Evolutionary conservation across 2,888 invertebrate genomes (phyloP).

Genomic region (Drosophila recens): DNA sequence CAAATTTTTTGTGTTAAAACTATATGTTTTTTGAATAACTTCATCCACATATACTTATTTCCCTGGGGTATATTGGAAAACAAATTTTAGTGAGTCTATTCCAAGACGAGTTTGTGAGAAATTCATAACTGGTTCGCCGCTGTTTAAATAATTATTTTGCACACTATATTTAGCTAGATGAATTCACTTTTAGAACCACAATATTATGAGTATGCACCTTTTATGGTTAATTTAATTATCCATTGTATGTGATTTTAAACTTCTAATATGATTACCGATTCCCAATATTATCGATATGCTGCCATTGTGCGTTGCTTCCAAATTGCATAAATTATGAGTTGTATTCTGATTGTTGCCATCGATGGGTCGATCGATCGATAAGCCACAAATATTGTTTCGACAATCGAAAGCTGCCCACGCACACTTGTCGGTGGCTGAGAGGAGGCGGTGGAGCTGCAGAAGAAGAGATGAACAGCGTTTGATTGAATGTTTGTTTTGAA

Average conservation of each 20-base stretch:
- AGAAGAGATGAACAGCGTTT: conserved; percentile 37
- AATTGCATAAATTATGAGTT: conserved; percentile 35
- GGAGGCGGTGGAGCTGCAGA: conserved; percentile 6
- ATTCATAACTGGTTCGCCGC: conserved; percentile 1
- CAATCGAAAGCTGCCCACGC: conserved; percentile 66
- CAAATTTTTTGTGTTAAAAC: too few species aligned
- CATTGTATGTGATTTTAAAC: conserved; percentile 31
- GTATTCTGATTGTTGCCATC: conserved; percentile 21
- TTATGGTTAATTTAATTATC: conserved; percentile 39
- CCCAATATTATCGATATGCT: conserved; percentile 16
- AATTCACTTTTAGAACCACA: background rate
- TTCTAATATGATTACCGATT: conserved; percentile 21
- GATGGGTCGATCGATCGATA: conserved; percentile 19
- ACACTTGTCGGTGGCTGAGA: conserved; percentile 15
- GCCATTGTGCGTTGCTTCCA: too few species aligned
- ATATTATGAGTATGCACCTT: conserved; percentile 1
- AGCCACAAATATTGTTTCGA: conserved; percentile 33
- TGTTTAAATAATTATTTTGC: background rate
- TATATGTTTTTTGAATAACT: too few species aligned
- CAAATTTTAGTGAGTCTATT: background rate
- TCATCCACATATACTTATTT: too few species aligned
- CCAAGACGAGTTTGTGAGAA: background rate
- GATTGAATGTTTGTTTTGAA: conserved; percentile 72
- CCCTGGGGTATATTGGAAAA: background rate
- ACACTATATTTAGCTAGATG: background rate